A percentile compares a stretch with the other conserved stretches of the same genome.
Evolutionary conservation across 2,888 invertebrate genomes (phyloP).

Genomic region (Scotopteryx bipunctaria): DNA sequence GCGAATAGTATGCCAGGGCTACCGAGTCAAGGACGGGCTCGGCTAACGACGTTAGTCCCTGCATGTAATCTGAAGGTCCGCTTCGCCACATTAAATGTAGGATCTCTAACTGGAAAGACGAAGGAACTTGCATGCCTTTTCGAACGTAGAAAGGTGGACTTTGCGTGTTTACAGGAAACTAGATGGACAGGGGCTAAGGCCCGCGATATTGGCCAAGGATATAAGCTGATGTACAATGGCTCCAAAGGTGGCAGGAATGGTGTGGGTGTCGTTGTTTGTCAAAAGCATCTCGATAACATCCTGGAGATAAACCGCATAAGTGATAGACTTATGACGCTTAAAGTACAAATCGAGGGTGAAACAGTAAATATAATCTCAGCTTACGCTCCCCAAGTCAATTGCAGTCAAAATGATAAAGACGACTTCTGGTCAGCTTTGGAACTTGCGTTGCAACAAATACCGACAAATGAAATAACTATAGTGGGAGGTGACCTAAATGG

Average conservation of each 20-base stretch:
- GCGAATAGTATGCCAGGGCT: conserved; percentile 1
- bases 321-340: conserved; percentile 9
- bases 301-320: not conserved
- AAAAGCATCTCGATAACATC: not conserved
- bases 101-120: not conserved
- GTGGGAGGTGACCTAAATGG: not conserved
- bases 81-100: not conserved
- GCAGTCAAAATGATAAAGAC: conserved; percentile 15
- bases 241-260: not conserved
- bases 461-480: not conserved
- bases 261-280: not conserved
- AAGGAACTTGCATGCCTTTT: not conserved
- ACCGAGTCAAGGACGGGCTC: not conserved
- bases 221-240: not conserved
- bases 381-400: conserved; percentile 15
- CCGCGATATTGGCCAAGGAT: not conserved
- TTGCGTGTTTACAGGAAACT: not conserved
- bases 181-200: not conserved
- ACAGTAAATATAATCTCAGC: conserved; percentile 10
- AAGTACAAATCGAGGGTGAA: conserved; percentile 11
- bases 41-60: not conserved
- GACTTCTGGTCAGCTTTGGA: not conserved
- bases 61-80: not conserved
- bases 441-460: not conserved
- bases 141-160: not conserved